A percentile compares a stretch with the other conserved stretches of the same genome.
phyloP scores from a whole-genome alignment of 1,140 invertebrate genomes.

The Drosophila takahashii region DNA sequence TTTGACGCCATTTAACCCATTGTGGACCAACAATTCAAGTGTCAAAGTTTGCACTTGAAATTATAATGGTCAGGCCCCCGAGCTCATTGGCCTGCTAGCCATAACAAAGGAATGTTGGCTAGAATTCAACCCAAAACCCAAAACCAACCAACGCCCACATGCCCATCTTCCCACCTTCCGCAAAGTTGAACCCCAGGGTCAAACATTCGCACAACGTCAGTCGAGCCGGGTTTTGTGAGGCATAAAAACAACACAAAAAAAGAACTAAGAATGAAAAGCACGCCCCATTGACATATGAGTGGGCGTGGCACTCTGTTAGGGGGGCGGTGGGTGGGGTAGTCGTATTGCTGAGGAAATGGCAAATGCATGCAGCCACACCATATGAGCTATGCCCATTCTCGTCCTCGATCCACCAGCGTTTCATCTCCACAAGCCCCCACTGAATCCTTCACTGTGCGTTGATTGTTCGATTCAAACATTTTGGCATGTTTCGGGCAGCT shows the following conservation, averaged over 20 bases:
- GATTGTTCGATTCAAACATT: conserved; percentile 76
- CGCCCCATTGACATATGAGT: conserved; percentile 62
- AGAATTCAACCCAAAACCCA: conserved; percentile 19
- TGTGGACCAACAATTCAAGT: conserved; percentile 44
- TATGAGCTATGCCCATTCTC: conserved; percentile 17
- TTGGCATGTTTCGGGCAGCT: conserved; percentile 65
- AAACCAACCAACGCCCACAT: not conserved
- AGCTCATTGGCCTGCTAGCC: conserved; percentile 10
- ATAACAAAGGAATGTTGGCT: conserved; percentile 55
- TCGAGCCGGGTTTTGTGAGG: conserved; percentile 32
- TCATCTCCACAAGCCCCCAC: not conserved
- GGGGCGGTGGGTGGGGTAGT: not conserved
- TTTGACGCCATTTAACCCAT: conserved; percentile 28
- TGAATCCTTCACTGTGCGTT: conserved; percentile 44
- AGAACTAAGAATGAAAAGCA: conserved; percentile 49
- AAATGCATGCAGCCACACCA: conserved; percentile 49
- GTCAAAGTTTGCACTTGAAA: conserved; percentile 57
- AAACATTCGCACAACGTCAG: conserved; percentile 57
- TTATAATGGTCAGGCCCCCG: conserved; percentile 34
- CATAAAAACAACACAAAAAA: conserved; percentile 50
- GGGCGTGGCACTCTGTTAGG: conserved; percentile 9
- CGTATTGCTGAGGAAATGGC: conserved; percentile 49
- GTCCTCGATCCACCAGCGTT: conserved; percentile 2
- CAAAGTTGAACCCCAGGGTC: conserved; percentile 11
- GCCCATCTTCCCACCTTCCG: not conserved